Evolutionary conservation across 2,113 vertebrate genomes (phyloP).

Genomic region (Riparia riparia): DNA sequence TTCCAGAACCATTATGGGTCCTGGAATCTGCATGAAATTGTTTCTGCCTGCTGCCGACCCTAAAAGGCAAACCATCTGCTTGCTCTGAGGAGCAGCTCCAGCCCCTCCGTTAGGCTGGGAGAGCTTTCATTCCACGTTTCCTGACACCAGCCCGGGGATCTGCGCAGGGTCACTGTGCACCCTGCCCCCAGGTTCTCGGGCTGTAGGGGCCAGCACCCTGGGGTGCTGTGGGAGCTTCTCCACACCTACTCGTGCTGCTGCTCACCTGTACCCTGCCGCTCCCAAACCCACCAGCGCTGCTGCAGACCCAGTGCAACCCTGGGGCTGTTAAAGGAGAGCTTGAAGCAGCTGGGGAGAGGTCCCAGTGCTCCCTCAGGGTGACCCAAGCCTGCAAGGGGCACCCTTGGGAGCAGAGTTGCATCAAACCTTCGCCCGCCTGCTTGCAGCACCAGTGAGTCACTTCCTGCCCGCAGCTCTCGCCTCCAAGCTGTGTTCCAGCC

Average conservation of each 20-base stretch:
- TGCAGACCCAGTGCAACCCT: not conserved
- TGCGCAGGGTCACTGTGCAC: not conserved
- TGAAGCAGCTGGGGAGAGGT: not conserved
- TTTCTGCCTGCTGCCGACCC: constrained; percentile 19
- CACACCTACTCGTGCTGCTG: not conserved
- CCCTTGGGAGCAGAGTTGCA: not conserved
- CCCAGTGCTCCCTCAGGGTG: not conserved
- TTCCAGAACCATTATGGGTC: constrained; percentile 52
- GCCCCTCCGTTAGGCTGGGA: not conserved
- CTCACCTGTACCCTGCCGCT: not conserved
- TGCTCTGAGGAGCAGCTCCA: not conserved
- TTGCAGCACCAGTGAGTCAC: not conserved
- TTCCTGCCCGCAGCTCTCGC: not conserved
- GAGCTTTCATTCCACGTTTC: not conserved
- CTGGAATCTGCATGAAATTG: constrained; percentile 38
- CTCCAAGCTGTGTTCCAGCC: not conserved
- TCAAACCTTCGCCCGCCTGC: not conserved
- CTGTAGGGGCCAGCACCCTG: not conserved
- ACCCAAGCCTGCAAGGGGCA: not conserved
- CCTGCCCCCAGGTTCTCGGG: not conserved
- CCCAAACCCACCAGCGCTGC: fast-evolving
- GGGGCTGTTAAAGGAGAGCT: not conserved
- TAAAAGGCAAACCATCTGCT: constrained; percentile 61
- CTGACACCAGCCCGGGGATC: not conserved
- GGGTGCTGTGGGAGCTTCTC: fast-evolving